Conservation (phyloP, 92 coral and sea anemone species). For the Actinernus sp. region DNA sequence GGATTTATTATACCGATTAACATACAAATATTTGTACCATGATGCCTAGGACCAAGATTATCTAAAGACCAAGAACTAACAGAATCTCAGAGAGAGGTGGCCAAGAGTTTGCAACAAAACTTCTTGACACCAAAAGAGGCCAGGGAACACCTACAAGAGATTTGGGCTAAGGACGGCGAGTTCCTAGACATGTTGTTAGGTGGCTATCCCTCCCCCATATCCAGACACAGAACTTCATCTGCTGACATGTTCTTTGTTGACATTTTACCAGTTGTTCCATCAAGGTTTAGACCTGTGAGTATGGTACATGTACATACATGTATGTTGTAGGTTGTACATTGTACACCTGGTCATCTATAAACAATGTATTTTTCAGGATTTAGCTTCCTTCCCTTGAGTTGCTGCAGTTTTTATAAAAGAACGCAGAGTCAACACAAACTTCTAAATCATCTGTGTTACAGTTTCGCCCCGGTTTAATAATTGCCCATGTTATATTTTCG, state of each 20-base stretch:
- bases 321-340: too few relatives aligned
- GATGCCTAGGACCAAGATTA: background rate
- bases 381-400: too few relatives aligned
- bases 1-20: too few relatives aligned
- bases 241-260: slow-evolving; percentile 92
- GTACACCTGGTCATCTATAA: too few relatives aligned
- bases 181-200: slow-evolving; percentile 80
- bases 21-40: background rate
- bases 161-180: slow-evolving; percentile 84
- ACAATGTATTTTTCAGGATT: too few relatives aligned
- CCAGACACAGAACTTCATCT: slow-evolving; percentile 74
- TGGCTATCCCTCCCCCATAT: slow-evolving; percentile 84
- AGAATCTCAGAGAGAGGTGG: slow-evolving; percentile 45
- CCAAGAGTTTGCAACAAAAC: slow-evolving; percentile 67
- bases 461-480: too few relatives aligned
- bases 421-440: too few relatives aligned
- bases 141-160: slow-evolving; percentile 69
- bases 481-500: too few relatives aligned
- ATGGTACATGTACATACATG: too few relatives aligned
- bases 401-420: too few relatives aligned
- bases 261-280: slow-evolving; percentile 92
- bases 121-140: slow-evolving; percentile 84
- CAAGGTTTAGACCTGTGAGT: slow-evolving; percentile 97
- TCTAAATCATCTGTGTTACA: too few relatives aligned
- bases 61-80: slow-evolving; percentile 4